Percentiles rank a stretch among this genome's conserved stretches.
phyloP scores from a whole-genome alignment of 2,797 vertebrate species.

The Takifugu ocellatus region DNA sequence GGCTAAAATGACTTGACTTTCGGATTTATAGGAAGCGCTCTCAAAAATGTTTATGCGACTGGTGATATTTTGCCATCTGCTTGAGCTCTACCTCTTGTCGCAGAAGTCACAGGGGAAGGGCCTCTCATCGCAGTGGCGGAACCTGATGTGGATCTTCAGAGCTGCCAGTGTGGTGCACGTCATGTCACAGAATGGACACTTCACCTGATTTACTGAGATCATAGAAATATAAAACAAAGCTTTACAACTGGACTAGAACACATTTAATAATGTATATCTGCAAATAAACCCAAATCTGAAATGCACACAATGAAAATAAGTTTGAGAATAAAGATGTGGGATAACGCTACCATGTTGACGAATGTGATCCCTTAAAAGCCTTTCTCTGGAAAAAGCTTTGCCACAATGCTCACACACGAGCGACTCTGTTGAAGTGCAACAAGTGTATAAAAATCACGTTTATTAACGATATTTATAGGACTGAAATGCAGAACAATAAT shows the following conservation, averaged over 20 bases:
- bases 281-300: background rate
- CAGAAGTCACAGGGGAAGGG: slow-evolving; percentile 79
- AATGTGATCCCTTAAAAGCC: slow-evolving; percentile 73
- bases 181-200: slow-evolving; percentile 72
- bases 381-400: slow-evolving; percentile 79
- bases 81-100: slow-evolving; percentile 61
- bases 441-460: background rate
- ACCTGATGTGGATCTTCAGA: slow-evolving; percentile 77
- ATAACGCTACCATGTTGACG: slow-evolving; percentile 65
- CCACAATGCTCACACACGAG: slow-evolving; percentile 76
- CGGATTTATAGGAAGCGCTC: no score
- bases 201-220: slow-evolving; percentile 67
- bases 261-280: background rate
- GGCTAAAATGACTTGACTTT: background rate
- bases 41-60: background rate
- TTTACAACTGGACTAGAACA: no score
- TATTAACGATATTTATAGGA: background rate
- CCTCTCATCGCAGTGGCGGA: slow-evolving; percentile 73
- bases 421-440: slow-evolving; percentile 60
- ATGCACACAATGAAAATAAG: background rate
- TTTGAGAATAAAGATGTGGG: background rate
- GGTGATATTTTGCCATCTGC: background rate
- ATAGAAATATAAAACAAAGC: background rate
- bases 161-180: slow-evolving; percentile 74
- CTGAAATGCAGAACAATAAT: background rate